Evolutionary conservation across 2,113 vertebrate species (phyloP).

Genomic region (Gnathonemus echidnorhynchus): DNA sequence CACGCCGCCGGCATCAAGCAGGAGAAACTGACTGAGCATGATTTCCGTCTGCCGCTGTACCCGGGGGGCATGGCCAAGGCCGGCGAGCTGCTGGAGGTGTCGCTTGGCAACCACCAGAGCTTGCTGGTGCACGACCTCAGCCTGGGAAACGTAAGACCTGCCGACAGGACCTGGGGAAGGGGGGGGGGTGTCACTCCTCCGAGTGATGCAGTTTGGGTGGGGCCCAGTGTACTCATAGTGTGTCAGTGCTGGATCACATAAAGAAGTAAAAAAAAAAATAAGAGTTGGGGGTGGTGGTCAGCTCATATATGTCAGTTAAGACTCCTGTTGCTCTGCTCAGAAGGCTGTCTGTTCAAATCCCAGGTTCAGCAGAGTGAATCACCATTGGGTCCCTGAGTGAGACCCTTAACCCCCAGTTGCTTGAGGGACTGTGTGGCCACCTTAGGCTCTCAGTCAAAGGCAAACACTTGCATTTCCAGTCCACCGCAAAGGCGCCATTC

Average conservation of each 20-base stretch:
- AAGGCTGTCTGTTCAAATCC: background rate
- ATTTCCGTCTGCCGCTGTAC: conserved; percentile 66
- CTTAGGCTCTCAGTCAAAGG: no score
- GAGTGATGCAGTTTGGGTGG: background rate
- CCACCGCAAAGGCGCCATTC: no score
- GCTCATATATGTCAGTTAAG: background rate
- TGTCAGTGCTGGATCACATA: background rate
- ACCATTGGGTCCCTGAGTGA: background rate
- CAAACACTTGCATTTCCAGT: no score
- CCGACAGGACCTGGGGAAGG: conserved; percentile 8
- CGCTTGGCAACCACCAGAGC: conserved; percentile 65
- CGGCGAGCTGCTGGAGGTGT: conserved; percentile 66
- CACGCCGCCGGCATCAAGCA: conserved; percentile 87
- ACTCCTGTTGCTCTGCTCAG: background rate
- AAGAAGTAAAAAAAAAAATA: background rate
- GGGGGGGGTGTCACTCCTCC: background rate
- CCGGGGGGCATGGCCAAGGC: conserved; percentile 59
- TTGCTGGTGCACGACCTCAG: conserved; percentile 81
- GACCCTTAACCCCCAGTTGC: background rate
- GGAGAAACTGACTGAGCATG: conserved; percentile 87
- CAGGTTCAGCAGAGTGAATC: background rate
- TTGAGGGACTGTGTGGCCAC: background rate
- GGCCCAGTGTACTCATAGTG: background rate
- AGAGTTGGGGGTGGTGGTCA: background rate
- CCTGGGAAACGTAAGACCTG: conserved; percentile 59